These are phyloP conservation scores for Cryptus viduatorius DNA, from an alignment of 2,888 invertebrate species.

Conservation along the genomic window DNA sequence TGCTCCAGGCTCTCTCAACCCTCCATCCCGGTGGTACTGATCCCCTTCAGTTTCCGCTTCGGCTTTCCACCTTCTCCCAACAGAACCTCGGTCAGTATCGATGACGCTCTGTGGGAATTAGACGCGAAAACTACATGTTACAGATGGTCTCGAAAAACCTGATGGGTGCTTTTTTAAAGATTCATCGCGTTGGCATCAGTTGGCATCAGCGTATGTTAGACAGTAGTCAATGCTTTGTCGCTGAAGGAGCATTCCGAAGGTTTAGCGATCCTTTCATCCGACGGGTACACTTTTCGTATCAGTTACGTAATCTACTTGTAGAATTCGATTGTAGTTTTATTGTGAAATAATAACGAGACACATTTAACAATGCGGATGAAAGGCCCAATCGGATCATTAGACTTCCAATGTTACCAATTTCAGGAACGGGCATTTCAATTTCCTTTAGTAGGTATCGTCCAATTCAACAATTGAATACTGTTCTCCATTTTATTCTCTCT, in stretches of 20 bases:
- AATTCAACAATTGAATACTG: no score
- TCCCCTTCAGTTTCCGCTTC: slow-evolving; percentile 1
- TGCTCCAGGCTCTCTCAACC: slow-evolving; percentile 16
- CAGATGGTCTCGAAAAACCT: slow-evolving; percentile 41
- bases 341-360: no score
- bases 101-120: slow-evolving; percentile 63
- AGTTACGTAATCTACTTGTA: not conserved
- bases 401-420: no score
- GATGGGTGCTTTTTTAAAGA: slow-evolving; percentile 18
- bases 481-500: no score
- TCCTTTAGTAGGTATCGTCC: no score
- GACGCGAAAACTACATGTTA: slow-evolving; percentile 26
- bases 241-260: not conserved
- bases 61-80: slow-evolving; percentile 13
- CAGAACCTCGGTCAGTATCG: slow-evolving; percentile 59
- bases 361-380: no score
- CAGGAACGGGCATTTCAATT: no score
- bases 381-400: no score
- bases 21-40: not conserved
- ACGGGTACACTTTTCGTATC: not conserved
- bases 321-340: no score
- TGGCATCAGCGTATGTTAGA: not conserved
- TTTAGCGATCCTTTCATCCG: not conserved
- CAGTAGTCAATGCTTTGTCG: not conserved
- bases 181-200: slow-evolving; percentile 24